Evolutionary conservation across 2,113 vertebrate genomes (phyloP).

Genomic region (Rhinopomastus cyanomelas): DNA sequence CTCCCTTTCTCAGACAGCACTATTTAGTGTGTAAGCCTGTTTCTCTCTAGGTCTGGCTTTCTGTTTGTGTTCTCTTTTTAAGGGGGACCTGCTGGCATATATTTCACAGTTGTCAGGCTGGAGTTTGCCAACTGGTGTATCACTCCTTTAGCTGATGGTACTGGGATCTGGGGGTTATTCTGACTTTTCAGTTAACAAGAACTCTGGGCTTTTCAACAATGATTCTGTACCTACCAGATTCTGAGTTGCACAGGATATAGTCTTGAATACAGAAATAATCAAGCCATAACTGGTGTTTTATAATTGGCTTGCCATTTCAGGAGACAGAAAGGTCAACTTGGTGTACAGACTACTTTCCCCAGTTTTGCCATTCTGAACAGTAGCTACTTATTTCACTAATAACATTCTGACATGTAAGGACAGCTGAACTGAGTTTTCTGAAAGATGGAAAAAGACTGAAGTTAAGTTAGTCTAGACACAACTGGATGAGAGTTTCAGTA

Average conservation of each 20-base stretch:
- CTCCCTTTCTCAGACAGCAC: neutral
- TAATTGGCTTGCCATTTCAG: neutral
- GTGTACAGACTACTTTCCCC: neutral
- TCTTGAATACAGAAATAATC: neutral
- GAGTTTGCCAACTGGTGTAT: neutral
- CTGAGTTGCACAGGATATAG: neutral
- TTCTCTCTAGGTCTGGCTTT: neutral
- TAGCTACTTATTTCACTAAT: neutral
- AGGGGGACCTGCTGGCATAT: accelerated
- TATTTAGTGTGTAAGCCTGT: neutral
- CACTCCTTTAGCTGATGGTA: neutral
- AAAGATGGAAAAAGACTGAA: neutral
- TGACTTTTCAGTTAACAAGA: neutral
- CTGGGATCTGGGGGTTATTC: neutral
- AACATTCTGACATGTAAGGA: neutral
- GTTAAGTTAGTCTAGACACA: neutral
- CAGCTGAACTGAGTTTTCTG: neutral
- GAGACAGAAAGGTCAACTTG: neutral
- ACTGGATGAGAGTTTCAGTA: neutral
- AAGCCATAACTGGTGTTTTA: neutral
- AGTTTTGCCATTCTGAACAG: neutral
- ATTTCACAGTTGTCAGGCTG: neutral
- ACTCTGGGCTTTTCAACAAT: neutral
- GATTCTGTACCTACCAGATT: neutral
- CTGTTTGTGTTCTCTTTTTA: neutral